These are phyloP conservation scores for Pheosia tremula DNA, from an alignment of 2,888 invertebrate genomes.

Conservation along the genomic window DNA sequence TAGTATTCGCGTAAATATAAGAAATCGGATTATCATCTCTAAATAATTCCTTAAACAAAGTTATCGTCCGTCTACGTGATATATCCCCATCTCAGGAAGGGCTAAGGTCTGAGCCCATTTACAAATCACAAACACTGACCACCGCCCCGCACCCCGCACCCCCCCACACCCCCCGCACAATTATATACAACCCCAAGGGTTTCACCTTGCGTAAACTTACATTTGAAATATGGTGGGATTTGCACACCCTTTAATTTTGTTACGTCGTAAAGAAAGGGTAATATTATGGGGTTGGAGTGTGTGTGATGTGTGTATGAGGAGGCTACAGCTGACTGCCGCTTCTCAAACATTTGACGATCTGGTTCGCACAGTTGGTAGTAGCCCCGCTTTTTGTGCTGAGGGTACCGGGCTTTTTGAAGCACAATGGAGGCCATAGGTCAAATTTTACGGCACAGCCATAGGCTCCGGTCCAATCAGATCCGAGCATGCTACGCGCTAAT, in stretches of 20 bases:
- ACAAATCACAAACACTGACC: conserved; percentile 85
- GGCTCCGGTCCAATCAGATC: too few relatives aligned
- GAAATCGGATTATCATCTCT: conserved; percentile 50
- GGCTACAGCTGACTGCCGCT: too few relatives aligned
- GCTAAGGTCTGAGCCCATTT: conserved; percentile 83
- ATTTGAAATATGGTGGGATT: conserved; percentile 78
- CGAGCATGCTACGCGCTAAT: too few relatives aligned
- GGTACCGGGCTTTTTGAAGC: too few relatives aligned
- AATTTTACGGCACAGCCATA: too few relatives aligned
- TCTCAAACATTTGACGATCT: too few relatives aligned
- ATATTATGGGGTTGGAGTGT: conserved; percentile 41
- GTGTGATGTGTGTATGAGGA: conserved; percentile 5
- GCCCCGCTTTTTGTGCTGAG: too few relatives aligned
- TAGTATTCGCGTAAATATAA: neutral
- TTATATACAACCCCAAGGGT: conserved; percentile 62
- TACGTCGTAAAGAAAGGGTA: conserved; percentile 41
- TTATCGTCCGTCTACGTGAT: conserved; percentile 81
- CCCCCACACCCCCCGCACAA: conserved; percentile 50
- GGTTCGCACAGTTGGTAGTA: too few relatives aligned
- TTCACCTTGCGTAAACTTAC: conserved; percentile 67
- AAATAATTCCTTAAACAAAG: conserved; percentile 65
- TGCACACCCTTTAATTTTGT: conserved; percentile 55
- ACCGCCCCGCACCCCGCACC: conserved; percentile 48
- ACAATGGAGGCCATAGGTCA: too few relatives aligned
- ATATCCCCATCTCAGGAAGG: conserved; percentile 83